Evolutionary conservation across 2,888 invertebrate genomes (phyloP).

Genomic region (Pammene aurita): DNA sequence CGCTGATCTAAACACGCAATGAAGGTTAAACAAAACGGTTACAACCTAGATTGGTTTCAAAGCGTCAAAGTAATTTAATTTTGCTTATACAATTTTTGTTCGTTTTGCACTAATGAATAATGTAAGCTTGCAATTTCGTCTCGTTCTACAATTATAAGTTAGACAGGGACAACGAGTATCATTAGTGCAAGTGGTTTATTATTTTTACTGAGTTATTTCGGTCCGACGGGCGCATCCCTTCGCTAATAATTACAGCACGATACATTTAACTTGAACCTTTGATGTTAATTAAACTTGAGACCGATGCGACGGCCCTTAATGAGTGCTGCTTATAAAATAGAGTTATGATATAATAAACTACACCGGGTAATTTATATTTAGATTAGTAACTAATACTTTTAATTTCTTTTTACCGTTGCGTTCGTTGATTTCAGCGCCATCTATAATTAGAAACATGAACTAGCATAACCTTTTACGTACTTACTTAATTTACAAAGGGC

Average conservation of each 20-base stretch:
- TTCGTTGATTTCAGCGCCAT: constrained; percentile 2
- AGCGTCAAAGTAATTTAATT: constrained; percentile 41
- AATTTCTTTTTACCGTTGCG: background rate
- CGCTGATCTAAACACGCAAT: background rate
- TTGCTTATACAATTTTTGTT: constrained; percentile 43
- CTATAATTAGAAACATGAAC: background rate
- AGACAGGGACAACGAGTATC: constrained; percentile 34
- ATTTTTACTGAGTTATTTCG: constrained; percentile 43
- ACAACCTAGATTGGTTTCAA: constrained; percentile 13
- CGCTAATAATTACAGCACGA: constrained; percentile 59
- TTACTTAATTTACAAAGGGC: background rate
- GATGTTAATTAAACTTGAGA: constrained; percentile 64
- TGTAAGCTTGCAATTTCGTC: constrained; percentile 36
- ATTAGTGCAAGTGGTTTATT: constrained; percentile 42
- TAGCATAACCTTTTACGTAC: background rate
- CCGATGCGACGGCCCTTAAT: constrained; percentile 51
- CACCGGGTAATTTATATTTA: constrained; percentile 7
- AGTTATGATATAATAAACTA: constrained; percentile 26
- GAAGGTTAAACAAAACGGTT: background rate
- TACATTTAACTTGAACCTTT: constrained; percentile 63
- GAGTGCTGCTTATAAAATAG: constrained; percentile 43
- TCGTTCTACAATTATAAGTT: constrained; percentile 24
- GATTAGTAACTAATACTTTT: background rate
- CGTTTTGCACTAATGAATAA: constrained; percentile 42
- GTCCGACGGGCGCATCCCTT: constrained; percentile 41